Conservation (phyloP, 2,888 invertebrate genomes). For the Fabriciana adippe region DNA sequence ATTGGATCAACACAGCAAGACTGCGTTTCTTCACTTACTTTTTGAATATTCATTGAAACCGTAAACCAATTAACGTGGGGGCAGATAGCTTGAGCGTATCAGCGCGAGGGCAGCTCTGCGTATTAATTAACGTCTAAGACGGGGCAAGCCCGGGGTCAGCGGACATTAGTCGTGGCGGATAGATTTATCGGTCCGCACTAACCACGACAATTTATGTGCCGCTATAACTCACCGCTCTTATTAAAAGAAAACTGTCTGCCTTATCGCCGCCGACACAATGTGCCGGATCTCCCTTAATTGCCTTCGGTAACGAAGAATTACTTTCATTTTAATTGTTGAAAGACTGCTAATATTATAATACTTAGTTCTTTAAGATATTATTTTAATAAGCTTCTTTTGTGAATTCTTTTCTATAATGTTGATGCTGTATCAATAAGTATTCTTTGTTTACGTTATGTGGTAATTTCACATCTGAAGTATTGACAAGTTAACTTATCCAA, state of each 20-base stretch:
- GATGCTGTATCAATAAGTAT: no score
- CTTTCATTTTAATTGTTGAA: background rate
- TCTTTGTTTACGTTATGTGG: no score
- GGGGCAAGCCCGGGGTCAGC: slow-evolving; percentile 12
- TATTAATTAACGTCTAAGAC: slow-evolving; percentile 17
- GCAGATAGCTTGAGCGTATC: background rate
- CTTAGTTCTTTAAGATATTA: background rate
- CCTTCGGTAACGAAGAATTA: slow-evolving; percentile 14
- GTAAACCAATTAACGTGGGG: background rate
- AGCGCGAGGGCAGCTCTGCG: background rate
- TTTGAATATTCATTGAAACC: background rate
- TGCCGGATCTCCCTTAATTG: slow-evolving; percentile 14
- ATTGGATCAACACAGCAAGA: no score
- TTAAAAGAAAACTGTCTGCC: slow-evolving; percentile 33
- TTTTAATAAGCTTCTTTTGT: background rate
- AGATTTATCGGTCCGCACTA: slow-evolving; percentile 66
- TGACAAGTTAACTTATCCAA: no score
- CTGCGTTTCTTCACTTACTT: no score
- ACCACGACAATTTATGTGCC: slow-evolving; percentile 30
- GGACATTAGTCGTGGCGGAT: slow-evolving; percentile 32
- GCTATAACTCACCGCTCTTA: slow-evolving; percentile 31
- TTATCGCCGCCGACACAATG: slow-evolving; percentile 29
- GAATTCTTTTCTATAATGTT: background rate
- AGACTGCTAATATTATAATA: background rate
- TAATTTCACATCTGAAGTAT: no score